A percentile compares a stretch with the other conserved stretches of the same genome.
phyloP scores from a whole-genome alignment of 2,113 vertebrate species.

The Psittacus erithacus region DNA sequence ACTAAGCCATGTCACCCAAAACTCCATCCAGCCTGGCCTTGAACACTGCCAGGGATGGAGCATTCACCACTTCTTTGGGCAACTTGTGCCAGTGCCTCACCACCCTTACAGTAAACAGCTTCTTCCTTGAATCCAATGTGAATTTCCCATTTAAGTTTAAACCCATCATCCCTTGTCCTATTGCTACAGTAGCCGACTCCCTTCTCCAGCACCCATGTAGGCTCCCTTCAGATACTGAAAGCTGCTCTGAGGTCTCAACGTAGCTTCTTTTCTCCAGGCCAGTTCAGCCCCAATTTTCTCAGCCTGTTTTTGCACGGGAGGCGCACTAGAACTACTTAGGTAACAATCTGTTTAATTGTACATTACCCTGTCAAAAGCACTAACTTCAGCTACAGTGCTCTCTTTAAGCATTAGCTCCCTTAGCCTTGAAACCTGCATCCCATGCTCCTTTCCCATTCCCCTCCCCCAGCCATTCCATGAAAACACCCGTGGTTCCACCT shows the following conservation, averaged over 20 bases:
- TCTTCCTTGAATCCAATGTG: not conserved
- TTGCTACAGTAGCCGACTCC: not conserved
- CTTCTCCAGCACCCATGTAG: not conserved
- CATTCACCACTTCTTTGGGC: not conserved
- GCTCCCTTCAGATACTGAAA: not conserved
- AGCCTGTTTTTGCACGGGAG: not conserved
- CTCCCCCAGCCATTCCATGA: not conserved
- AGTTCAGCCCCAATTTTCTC: not conserved
- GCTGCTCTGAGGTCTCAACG: not conserved
- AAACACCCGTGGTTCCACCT: not conserved
- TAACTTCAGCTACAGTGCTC: not conserved
- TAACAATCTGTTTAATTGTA: not conserved
- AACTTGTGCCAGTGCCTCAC: not conserved
- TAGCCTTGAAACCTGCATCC: not conserved
- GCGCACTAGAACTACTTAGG: not conserved
- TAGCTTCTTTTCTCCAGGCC: not conserved
- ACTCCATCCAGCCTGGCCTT: not conserved
- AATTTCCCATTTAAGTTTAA: not conserved
- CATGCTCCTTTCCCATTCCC: not conserved
- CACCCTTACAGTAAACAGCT: not conserved
- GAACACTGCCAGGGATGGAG: not conserved
- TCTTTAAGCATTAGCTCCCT: not conserved
- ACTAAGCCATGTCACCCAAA: not conserved
- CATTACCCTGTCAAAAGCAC: not conserved
- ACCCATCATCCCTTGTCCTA: not conserved